These are phyloP conservation scores for Pharmacophagus antenor DNA, from an alignment of 2,888 invertebrate genomes.

Conservation along the genomic window DNA sequence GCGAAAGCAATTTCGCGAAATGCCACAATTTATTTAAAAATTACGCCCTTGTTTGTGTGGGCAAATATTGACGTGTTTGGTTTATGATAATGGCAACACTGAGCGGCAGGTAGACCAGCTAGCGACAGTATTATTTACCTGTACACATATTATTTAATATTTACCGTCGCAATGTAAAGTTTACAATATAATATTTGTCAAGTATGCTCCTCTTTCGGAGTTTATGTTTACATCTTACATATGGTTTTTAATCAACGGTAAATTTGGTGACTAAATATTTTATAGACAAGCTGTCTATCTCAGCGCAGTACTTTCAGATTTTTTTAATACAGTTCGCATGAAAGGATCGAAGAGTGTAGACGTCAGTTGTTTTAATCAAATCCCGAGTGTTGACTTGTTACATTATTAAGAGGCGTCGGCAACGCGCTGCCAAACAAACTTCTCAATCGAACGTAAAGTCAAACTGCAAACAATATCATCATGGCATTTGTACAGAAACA, in stretches of 20 bases:
- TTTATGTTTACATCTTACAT: slow-evolving; percentile 68
- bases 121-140: slow-evolving; percentile 75
- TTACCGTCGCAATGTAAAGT: slow-evolving; percentile 75
- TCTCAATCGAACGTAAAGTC: slow-evolving; percentile 76
- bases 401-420: slow-evolving; percentile 40
- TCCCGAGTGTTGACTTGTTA: slow-evolving; percentile 66
- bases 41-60: slow-evolving; percentile 80
- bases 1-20: slow-evolving; percentile 79
- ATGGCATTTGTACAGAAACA: slow-evolving; percentile 79
- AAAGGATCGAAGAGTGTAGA: neutral
- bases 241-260: slow-evolving; percentile 75
- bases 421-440: slow-evolving; percentile 66
- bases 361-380: slow-evolving; percentile 62
- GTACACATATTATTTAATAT: slow-evolving; percentile 78
- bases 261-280: slow-evolving; percentile 65
- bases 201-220: slow-evolving; percentile 76
- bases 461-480: slow-evolving; percentile 79
- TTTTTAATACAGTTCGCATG: neutral
- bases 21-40: slow-evolving; percentile 82
- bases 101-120: slow-evolving; percentile 69
- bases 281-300: slow-evolving; percentile 31
- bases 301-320: no score
- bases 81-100: slow-evolving; percentile 81
- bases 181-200: slow-evolving; percentile 79
- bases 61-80: slow-evolving; percentile 81